phyloP scores from a whole-genome alignment of 2,113 vertebrate genomes.

The Stegostoma tigrinum region DNA sequence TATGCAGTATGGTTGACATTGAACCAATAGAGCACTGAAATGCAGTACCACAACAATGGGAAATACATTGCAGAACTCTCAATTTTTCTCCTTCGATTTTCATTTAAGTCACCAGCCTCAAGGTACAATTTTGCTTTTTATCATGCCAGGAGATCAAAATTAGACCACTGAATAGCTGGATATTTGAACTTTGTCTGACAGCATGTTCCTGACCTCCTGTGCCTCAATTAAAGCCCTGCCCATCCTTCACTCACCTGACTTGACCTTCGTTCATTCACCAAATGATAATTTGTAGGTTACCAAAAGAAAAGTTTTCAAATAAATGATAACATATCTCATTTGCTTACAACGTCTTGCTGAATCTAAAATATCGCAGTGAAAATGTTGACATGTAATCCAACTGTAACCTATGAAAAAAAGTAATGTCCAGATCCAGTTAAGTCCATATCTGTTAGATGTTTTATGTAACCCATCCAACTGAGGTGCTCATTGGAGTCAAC shows the following conservation, averaged over 20 bases:
- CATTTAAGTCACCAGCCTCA: background rate
- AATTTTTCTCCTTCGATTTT: background rate
- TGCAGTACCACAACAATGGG: background rate
- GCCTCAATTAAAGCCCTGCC: background rate
- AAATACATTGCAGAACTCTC: background rate
- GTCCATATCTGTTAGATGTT: too few relatives aligned
- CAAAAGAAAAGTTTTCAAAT: background rate
- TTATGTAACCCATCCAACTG: too few relatives aligned
- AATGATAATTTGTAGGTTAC: background rate
- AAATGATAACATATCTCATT: background rate
- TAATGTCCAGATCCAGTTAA: too few relatives aligned
- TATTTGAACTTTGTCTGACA: background rate
- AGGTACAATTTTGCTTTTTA: background rate
- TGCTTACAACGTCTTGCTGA: background rate
- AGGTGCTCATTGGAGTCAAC: too few relatives aligned
- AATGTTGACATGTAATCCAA: background rate
- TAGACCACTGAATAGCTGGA: background rate
- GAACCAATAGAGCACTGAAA: too few relatives aligned
- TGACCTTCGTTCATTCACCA: background rate
- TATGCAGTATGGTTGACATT: background rate
- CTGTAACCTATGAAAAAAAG: background rate
- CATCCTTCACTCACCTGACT: too few relatives aligned
- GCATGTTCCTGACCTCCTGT: background rate
- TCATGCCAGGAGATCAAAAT: background rate
- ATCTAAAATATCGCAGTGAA: background rate